Conservation (phyloP, 1,140 invertebrate genomes). For the Contarinia nasturtii region DNA sequence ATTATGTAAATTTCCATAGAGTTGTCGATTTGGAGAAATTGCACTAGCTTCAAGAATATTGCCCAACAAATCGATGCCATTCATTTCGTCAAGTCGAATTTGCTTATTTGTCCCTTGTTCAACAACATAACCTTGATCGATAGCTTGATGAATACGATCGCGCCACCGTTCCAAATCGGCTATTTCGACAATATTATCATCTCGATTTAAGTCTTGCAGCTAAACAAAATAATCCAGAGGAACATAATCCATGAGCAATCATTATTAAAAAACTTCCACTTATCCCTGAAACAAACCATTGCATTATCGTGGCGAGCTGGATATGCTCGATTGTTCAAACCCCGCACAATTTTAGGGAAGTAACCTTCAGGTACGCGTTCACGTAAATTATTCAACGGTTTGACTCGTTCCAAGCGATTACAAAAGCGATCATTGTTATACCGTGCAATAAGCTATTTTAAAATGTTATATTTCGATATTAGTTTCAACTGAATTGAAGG, state of each 20-base stretch:
- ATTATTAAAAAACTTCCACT: constrained; percentile 31
- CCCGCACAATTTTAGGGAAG: constrained; percentile 31
- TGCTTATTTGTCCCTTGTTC: constrained; percentile 16
- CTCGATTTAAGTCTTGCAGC: constrained; percentile 37
- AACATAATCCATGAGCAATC: constrained; percentile 21
- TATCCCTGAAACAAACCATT: constrained; percentile 24
- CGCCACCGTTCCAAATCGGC: constrained; percentile 45
- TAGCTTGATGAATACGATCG: constrained; percentile 45
- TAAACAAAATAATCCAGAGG: constrained; percentile 32
- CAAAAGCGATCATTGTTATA: constrained; percentile 34
- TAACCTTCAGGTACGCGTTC: constrained; percentile 32
- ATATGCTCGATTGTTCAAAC: constrained; percentile 28
- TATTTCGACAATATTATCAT: constrained; percentile 39
- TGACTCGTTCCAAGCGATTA: constrained; percentile 25
- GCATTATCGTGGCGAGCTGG: constrained; percentile 28
- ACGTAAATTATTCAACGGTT: constrained; percentile 25
- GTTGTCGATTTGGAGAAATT: constrained; percentile 21
- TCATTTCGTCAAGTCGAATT: constrained; percentile 25
- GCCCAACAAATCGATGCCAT: constrained; percentile 28
- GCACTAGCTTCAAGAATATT: constrained; percentile 25
- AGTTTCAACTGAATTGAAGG: background rate
- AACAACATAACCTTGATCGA: constrained; percentile 37
- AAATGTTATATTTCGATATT: background rate
- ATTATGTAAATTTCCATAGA: constrained; percentile 38
- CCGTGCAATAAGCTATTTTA: constrained; percentile 19